Conservation (phyloP, 2,888 invertebrate species). For the Vanessa cardui region DNA sequence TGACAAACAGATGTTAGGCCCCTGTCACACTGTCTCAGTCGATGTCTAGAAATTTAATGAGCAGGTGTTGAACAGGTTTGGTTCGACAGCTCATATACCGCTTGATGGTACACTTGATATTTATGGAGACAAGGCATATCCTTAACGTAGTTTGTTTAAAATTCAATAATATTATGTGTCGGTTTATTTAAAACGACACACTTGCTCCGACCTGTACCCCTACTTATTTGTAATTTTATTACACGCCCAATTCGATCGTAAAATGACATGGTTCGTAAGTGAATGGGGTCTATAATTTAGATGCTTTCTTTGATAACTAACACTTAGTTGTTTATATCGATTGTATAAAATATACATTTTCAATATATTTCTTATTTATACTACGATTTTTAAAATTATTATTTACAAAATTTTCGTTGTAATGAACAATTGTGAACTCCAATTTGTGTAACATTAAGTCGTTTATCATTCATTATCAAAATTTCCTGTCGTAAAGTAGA, state of each 20-base stretch:
- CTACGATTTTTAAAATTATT: no score
- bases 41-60: background rate
- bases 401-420: no score
- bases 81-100: background rate
- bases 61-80: conserved; percentile 10
- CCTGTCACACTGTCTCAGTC: conserved; percentile 3
- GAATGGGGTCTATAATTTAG: background rate
- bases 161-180: background rate
- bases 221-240: background rate
- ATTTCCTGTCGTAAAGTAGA: no score
- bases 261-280: background rate
- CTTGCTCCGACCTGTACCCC: background rate
- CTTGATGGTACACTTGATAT: background rate
- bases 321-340: no score
- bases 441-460: no score
- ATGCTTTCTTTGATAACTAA: background rate
- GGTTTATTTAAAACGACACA: background rate
- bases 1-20: background rate
- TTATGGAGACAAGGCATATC: background rate
- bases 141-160: background rate
- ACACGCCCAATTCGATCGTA: background rate
- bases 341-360: no score
- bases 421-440: no score
- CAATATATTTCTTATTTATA: no score
- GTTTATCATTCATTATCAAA: no score